Evolutionary conservation across 2,888 invertebrate genomes (phyloP).

Genomic region (Andrena minutula): DNA sequence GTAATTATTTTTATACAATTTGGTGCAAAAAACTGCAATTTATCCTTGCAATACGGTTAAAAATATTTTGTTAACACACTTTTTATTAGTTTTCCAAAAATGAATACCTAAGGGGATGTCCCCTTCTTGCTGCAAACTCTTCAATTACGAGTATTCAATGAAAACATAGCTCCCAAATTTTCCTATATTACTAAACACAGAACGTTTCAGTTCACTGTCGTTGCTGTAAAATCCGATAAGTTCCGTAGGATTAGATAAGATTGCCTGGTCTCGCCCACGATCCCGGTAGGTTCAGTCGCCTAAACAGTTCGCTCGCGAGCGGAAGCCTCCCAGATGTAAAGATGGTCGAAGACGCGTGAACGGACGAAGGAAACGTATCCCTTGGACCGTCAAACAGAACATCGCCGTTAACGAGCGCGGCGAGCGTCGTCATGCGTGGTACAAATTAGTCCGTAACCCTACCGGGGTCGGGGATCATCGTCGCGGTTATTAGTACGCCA

Average conservation of each 20-base stretch:
- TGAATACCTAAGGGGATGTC: too few relatives aligned
- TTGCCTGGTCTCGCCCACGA: neutral
- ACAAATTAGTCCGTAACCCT: slow-evolving; percentile 51
- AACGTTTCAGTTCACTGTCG: neutral
- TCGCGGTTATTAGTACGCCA: slow-evolving; percentile 52
- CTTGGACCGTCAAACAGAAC: slow-evolving; percentile 22
- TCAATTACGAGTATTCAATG: neutral
- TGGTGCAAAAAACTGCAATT: too few relatives aligned
- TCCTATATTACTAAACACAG: neutral
- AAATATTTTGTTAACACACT: too few relatives aligned
- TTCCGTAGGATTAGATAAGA: neutral
- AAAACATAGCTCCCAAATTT: neutral
- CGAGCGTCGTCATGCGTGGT: slow-evolving; percentile 37
- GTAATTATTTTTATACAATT: too few relatives aligned
- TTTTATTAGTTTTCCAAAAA: too few relatives aligned
- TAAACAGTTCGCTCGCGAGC: slow-evolving; percentile 2
- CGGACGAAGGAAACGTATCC: slow-evolving; percentile 13
- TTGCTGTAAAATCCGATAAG: neutral
- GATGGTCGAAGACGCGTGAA: slow-evolving; percentile 39
- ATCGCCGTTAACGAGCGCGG: slow-evolving; percentile 40
- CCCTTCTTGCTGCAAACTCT: too few relatives aligned
- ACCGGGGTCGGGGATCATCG: slow-evolving; percentile 46
- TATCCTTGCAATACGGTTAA: too few relatives aligned
- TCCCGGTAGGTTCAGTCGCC: too few relatives aligned
- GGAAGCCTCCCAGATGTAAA: slow-evolving; percentile 44